These are phyloP conservation scores for Montifringilla adamsi DNA, from an alignment of 2,113 vertebrate species.

Conservation along the genomic window DNA sequence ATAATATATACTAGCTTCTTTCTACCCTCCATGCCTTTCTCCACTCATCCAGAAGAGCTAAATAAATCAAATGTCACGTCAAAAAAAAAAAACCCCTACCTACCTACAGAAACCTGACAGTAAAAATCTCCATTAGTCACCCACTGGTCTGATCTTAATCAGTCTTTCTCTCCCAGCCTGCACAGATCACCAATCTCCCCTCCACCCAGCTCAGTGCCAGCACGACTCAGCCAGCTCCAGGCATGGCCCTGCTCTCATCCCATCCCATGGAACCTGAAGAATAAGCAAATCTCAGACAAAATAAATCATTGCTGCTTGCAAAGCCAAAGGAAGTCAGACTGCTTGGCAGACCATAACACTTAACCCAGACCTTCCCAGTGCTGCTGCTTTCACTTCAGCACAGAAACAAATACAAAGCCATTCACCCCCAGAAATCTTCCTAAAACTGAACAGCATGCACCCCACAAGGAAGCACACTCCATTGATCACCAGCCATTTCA, in stretches of 20 bases:
- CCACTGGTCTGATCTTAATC: not conserved
- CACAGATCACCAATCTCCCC: not conserved
- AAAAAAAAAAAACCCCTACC: accelerated
- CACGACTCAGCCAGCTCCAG: accelerated
- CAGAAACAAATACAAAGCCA: not conserved
- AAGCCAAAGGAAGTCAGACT: not conserved
- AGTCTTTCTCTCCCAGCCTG: not conserved
- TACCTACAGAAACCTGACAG: not conserved
- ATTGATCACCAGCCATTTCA: not conserved
- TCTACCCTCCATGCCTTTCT: not conserved
- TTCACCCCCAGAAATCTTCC: not conserved
- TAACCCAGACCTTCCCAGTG: not conserved
- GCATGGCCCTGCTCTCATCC: not conserved
- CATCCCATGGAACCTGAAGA: not conserved
- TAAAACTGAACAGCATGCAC: not conserved
- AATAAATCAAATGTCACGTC: not conserved
- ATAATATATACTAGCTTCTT: not conserved
- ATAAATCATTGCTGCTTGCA: not conserved
- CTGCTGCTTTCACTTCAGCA: not conserved
- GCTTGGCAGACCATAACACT: not conserved
- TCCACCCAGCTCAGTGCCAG: not conserved
- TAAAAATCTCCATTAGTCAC: not conserved
- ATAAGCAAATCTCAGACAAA: not conserved
- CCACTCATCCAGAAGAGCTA: not conserved
- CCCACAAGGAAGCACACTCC: accelerated